Base-by-base conservation (phyloP, 2,888 invertebrate genomes). In the Diadegma fenestrale region DNA sequence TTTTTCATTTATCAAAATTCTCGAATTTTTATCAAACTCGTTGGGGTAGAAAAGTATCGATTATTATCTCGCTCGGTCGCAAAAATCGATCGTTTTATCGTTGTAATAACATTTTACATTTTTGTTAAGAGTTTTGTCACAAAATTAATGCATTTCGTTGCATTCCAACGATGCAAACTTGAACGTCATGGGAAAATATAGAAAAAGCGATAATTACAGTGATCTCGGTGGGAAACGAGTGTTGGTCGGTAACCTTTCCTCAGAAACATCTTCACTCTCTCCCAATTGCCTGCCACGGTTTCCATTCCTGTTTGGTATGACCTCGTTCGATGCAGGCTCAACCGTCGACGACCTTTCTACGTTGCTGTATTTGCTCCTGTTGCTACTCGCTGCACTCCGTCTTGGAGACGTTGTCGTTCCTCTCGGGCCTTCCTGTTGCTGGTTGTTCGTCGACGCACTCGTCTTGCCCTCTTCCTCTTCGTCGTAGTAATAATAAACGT, bases 401-500 rank as follows among this genome's bases (percentile, higher is more conserved):
- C 88, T 87, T 7, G 89, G 88, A 1, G 91, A 86, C 26, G 91
- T 72, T n/a, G 92, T 91, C 88, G 94, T 94, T 94, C 93, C 95
- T 84, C 95, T 94, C 37, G 95, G 96, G 6, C 96, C 95, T 90
- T 96, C 96, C 88, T 96, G 96, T 6, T 95, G 96, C 6, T 95
- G 94, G 89, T 96, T 96, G 84, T 90, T 89, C 66, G 88, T 89
- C n/a, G 92, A 89, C n/a, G 90, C 89, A 69, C 89, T 89, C 37
- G 92, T 91, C 90, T 94, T 94, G 63, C 91, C 92, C 43, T 93
- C 94, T 26, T 97, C 97, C 4, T 97, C 97, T 88, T 98, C 98
- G 89, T 98, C 97, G 89, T 97, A 97, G 90, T 98, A 98, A 92
- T 98, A 98, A 91, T 98, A 98, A 37, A 98, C 97, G 92, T 98